Evolutionary conservation across 2,797 vertebrate genomes (phyloP), one percentile per base, ranked within the genome.

Genomic region (Rhinogobio ventralis): DNA sequence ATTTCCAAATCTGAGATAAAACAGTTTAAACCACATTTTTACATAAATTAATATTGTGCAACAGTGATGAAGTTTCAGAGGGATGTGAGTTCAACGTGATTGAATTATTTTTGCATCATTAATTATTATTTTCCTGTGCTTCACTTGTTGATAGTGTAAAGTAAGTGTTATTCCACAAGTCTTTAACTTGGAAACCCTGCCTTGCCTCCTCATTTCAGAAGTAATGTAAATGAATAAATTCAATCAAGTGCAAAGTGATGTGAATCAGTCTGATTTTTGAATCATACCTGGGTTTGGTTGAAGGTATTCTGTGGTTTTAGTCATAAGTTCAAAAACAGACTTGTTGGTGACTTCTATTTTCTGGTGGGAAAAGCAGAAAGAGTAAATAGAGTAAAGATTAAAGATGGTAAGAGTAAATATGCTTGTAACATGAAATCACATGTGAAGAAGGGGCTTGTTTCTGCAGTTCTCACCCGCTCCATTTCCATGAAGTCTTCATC

Each of bases 321-420:
- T 96, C 75, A 99, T 90, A 71, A 98, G 96, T 79, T 98, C 97
- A 0, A 96, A 94, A 85, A 99, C 95, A 2, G 95, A 97, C 93
- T 98, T 99, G 93, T 95, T 97, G 89, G 97, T 98, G 88, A 97
- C 88, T 9, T 98, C 97, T 62, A 98, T 97, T 97, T 98, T 99
- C 97, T 98, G 68, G 90, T 74, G 60, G 69, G 30, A 84, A n/a
- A 88, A 49, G 62, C 62, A 64, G 25, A 2, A 28, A 30, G 14
- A 62, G 13, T 28, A 62, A 62, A 25, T 28, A 14, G 25, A 30
- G 62, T 64, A 30, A 15, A 30, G 17, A 25, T 68, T 71, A 62
- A 62, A 81, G 13, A 51, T 19, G 39, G 2, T 74, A n/a, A 66
- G 42, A 14, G 57, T 51, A 53, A 28, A 39, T 51, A 46, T 49